A percentile compares a stretch with the other conserved stretches of the same genome.
Conservation (phyloP, 1,140 invertebrate species). For the Chrysopa pallens region DNA sequence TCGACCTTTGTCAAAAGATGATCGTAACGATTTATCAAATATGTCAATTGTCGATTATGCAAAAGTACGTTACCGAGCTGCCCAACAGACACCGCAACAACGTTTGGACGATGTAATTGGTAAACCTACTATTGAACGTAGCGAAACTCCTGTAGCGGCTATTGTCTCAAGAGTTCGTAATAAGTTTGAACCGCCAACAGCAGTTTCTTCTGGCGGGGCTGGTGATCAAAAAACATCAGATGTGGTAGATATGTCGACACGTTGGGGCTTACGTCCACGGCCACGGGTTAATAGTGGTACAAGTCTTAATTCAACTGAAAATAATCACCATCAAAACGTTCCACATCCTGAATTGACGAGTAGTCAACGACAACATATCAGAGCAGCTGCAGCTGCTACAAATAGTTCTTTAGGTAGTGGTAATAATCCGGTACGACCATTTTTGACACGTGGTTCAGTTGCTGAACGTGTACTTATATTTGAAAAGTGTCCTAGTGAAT, state of each 20-base stretch:
- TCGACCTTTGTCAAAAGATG: constrained; percentile 9
- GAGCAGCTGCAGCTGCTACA: constrained; percentile 21
- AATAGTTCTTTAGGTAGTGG: constrained; percentile 12
- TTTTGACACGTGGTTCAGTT: constrained; percentile 75
- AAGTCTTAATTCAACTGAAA: constrained; percentile 11
- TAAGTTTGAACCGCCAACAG: constrained; percentile 20
- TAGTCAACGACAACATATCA: constrained; percentile 42
- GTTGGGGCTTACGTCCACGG: constrained; percentile 20
- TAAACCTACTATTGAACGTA: constrained; percentile 20
- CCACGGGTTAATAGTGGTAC: constrained; percentile 13
- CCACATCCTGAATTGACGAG: constrained; percentile 48
- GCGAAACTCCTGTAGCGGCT: constrained; percentile 23
- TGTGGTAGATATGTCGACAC: constrained; percentile 22
- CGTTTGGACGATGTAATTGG: constrained; percentile 32
- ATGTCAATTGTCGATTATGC: constrained; percentile 42
- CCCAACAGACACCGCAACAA: constrained; percentile 28
- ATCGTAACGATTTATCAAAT: constrained; percentile 15
- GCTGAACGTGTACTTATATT: constrained; percentile 82
- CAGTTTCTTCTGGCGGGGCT: constrained; percentile 6
- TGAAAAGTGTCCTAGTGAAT: constrained; percentile 72
- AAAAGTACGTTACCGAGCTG: constrained; percentile 42
- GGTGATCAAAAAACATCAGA: constrained; percentile 17
- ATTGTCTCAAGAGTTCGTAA: constrained; percentile 23
- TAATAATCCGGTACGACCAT: constrained; percentile 56
- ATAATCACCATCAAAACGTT: constrained; percentile 17